These are phyloP conservation scores for Hermetia illucens DNA, from an alignment of 1,140 invertebrate species.

Conservation along the genomic window DNA sequence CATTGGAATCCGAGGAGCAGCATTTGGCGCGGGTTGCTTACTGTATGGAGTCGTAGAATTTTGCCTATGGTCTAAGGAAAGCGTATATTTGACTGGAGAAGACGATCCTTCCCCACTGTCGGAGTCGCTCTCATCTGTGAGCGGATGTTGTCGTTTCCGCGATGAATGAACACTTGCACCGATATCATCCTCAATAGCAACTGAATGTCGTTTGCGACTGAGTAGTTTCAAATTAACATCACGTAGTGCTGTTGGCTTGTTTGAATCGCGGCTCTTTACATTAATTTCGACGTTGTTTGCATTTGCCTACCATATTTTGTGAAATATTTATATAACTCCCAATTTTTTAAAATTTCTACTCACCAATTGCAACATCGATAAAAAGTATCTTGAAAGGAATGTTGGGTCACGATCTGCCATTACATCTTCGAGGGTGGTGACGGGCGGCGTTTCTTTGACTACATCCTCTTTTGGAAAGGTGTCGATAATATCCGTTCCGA, in stretches of 20 bases:
- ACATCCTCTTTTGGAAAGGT: constrained; percentile 9
- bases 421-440: constrained; percentile 12
- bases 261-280: constrained; percentile 2
- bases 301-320: constrained; percentile 7
- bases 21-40: too few relatives aligned
- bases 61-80: too few relatives aligned
- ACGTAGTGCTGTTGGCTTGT: constrained; percentile 5
- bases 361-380: constrained; percentile 20
- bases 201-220: constrained; percentile 9
- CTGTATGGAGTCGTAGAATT: too few relatives aligned
- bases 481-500: constrained; percentile 20
- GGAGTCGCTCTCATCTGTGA: too few relatives aligned
- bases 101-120: too few relatives aligned
- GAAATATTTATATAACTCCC: too few relatives aligned
- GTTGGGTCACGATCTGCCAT: constrained; percentile 15
- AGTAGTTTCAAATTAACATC: constrained; percentile 9
- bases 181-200: constrained; percentile 11
- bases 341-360: too few relatives aligned
- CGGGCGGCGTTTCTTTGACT: background rate
- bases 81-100: too few relatives aligned
- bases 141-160: too few relatives aligned
- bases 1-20: too few relatives aligned
- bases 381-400: constrained; percentile 18
- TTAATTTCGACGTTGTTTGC: constrained; percentile 9
- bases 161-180: too few relatives aligned